Percentiles rank a stretch among this genome's conserved stretches.
Conservation (phyloP, 2,888 invertebrate species). For the Perithous albicinctus region DNA sequence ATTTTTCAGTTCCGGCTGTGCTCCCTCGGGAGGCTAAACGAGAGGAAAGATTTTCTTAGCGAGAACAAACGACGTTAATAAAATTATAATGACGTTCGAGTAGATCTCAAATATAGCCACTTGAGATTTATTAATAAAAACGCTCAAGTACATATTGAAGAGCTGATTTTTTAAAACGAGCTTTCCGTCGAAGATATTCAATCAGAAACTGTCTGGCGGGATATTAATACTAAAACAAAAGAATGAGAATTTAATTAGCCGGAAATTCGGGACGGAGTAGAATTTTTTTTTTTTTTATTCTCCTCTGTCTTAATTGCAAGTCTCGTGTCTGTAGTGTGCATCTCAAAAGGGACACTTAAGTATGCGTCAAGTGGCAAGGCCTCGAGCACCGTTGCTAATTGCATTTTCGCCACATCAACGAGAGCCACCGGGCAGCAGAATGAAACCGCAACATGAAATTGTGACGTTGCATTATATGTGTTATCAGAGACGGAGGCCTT, state of each 20-base stretch:
- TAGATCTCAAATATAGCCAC: too few species aligned
- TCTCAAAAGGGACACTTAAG: slow-evolving; percentile 45
- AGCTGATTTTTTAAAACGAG: not conserved
- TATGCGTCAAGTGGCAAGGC: slow-evolving; percentile 51
- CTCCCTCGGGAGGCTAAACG: not conserved
- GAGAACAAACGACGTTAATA: slow-evolving; percentile 16
- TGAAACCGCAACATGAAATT: not conserved
- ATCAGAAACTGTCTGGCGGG: not conserved
- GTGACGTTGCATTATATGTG: too few species aligned
- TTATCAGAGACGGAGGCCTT: not conserved
- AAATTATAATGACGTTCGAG: not conserved
- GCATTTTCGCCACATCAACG: slow-evolving; percentile 49
- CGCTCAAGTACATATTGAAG: not conserved
- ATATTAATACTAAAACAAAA: not conserved
- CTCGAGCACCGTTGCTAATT: slow-evolving; percentile 52
- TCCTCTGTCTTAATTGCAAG: not conserved
- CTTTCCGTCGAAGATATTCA: too few species aligned
- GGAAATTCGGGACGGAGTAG: not conserved
- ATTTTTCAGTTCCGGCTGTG: not conserved
- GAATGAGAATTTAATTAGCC: not conserved
- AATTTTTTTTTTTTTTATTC: slow-evolving; percentile 38
- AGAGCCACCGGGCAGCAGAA: not conserved
- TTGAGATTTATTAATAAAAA: too few species aligned
- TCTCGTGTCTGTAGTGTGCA: not conserved
- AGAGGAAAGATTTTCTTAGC: slow-evolving; percentile 22